Evolutionary conservation across 2,113 vertebrate genomes (phyloP).

Genomic region (Numenius arquata): DNA sequence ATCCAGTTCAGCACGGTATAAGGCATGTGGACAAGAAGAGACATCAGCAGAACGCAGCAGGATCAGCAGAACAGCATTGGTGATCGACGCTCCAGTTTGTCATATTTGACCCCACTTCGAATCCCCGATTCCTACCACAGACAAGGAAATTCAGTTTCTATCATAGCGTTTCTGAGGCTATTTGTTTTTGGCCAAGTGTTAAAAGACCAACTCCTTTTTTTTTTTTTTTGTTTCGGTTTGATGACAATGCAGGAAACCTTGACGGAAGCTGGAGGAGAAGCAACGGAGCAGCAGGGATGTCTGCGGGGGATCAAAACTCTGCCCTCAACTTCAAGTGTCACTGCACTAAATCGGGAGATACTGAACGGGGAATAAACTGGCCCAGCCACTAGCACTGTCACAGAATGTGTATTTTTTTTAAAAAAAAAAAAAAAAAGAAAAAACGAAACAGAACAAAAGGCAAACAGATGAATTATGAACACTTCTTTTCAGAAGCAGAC

Average conservation of each 20-base stretch:
- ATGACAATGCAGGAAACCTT: conserved; percentile 12
- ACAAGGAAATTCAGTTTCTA: not conserved
- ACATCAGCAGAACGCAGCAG: not conserved
- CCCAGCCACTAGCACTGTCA: conserved; percentile 60
- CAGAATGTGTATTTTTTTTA: not conserved
- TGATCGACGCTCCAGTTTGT: conserved; percentile 10
- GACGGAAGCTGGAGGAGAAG: conserved; percentile 25
- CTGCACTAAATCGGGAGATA: not conserved
- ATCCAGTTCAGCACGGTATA: conserved; percentile 32
- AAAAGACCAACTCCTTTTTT: conserved; percentile 14
- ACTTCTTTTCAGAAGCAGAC: conserved; percentile 57
- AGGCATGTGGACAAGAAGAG: conserved; percentile 62
- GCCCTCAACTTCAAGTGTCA: conserved; percentile 22
- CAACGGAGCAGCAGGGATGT: not conserved
- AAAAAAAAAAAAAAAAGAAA: not conserved
- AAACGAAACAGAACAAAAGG: conserved; percentile 44
- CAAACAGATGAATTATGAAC: conserved; percentile 55
- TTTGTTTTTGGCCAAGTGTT: conserved; percentile 29
- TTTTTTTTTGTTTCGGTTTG: not conserved
- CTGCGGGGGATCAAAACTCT: conserved; percentile 4
- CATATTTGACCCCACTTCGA: conserved; percentile 12
- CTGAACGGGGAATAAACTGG: not conserved
- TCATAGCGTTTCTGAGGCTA: not conserved
- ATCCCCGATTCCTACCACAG: not conserved
- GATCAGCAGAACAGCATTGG: not conserved